Base-by-base conservation (phyloP, 2,888 invertebrate species). In the Oligia strigilis region DNA sequence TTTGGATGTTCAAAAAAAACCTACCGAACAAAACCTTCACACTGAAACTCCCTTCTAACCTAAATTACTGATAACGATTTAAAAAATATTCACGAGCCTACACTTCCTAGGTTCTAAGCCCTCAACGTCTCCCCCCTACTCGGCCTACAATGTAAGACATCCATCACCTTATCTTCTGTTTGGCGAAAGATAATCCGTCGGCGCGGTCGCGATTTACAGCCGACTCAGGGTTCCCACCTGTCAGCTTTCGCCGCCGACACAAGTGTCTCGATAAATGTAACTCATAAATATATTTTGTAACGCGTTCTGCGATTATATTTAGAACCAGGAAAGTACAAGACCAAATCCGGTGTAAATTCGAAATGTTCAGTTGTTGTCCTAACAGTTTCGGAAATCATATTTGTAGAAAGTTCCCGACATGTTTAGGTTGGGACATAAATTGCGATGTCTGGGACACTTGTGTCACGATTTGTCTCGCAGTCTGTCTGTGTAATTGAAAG, bases 91-190 rank as follows among this genome's bases (percentile, higher is more conserved):
- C 74, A 55, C 40, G 46, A 60, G 23, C 66, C 70, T 43, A 60
- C 62, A 80, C 77, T 87, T 75, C 84, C 74, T 79, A 76, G 65
- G 67, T 76, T 67, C 71, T 13, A 9, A 64, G 13, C 9, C 11
- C 71, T 80, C 80, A 71, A 80, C 65, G 72, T 77, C 62, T 74
- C 62, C 75, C 46, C 77, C 70, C 13, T 69, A 72, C 65, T 75
- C 72, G 69, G 70, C 75, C 77, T 23, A 87, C 87, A 85, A 87
- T 85, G 87, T 87, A 85, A 80, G 29, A 81, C 91, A 93, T 93
- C 91, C 90, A 93, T 93, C 93, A 93, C 86, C 72, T 92, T 92
- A 92, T 93, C 92, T 92, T 62, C 84, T 91, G 93, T 93, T 93
- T 92, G 92, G 87, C 55, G 85, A 87, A 88, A 90, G 93, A 92